phyloP scores from a whole-genome alignment of 2,888 invertebrate species.

The Unio pictorum region DNA sequence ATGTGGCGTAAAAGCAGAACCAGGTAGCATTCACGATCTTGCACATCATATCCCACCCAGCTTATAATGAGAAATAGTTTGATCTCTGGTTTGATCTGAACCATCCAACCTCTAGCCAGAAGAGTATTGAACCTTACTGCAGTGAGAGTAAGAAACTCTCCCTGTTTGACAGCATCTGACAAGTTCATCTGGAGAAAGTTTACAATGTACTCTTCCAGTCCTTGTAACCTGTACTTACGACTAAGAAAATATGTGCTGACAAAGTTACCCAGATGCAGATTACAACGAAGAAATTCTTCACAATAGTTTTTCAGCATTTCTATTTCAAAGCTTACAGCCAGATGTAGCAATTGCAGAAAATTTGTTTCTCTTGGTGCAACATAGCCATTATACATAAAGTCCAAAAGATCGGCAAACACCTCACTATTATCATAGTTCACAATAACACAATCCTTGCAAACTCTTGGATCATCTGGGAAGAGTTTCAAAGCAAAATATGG shows the following conservation, averaged over 20 bases:
- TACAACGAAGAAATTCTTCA: slow-evolving; percentile 78
- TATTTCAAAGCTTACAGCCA: slow-evolving; percentile 79
- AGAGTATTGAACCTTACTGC: slow-evolving; percentile 54
- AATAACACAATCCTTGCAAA: slow-evolving; percentile 37
- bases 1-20: slow-evolving; percentile 73
- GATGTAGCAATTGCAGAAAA: slow-evolving; percentile 77
- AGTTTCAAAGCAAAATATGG: slow-evolving; percentile 77
- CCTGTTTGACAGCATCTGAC: slow-evolving; percentile 57
- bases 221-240: slow-evolving; percentile 76
- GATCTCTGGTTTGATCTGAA: slow-evolving; percentile 57
- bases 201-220: slow-evolving; percentile 76
- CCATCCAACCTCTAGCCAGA: slow-evolving; percentile 53
- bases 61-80: slow-evolving; percentile 60
- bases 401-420: slow-evolving; percentile 76
- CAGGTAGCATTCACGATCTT: slow-evolving; percentile 75
- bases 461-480: slow-evolving; percentile 22
- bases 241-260: slow-evolving; percentile 77
- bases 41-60: slow-evolving; percentile 62
- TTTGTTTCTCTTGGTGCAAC: slow-evolving; percentile 77
- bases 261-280: slow-evolving; percentile 78
- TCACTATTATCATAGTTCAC: slow-evolving; percentile 73
- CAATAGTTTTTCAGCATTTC: slow-evolving; percentile 77
- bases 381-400: slow-evolving; percentile 80
- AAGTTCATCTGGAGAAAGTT: slow-evolving; percentile 73
- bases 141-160: slow-evolving; percentile 51